Conservation (phyloP, 2,113 vertebrate genomes). For the Panthera uncia region DNA sequence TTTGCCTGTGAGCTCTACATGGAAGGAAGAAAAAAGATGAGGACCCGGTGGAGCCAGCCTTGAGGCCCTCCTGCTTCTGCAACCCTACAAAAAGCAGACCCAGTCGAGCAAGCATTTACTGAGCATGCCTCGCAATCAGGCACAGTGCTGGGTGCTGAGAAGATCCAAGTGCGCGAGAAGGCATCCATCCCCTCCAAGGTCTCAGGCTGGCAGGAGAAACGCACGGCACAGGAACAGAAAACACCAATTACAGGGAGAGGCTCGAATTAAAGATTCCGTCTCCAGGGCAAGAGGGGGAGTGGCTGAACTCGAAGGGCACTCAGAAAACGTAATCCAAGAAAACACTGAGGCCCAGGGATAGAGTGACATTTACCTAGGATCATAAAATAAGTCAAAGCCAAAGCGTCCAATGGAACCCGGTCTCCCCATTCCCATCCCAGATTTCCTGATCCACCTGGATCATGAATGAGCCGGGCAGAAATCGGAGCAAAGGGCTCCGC, state of each 20-base stretch:
- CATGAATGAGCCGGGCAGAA: background rate
- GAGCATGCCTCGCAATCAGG: background rate
- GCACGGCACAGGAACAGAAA: fast-evolving
- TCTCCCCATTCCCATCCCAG: background rate
- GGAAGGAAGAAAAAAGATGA: background rate
- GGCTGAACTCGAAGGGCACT: background rate
- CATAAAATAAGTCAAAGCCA: background rate
- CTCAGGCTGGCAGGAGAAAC: background rate
- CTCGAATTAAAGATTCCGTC: background rate
- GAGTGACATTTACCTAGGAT: background rate
- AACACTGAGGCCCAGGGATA: background rate
- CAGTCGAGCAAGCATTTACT: background rate
- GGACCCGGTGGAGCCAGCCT: background rate
- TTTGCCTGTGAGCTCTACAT: background rate
- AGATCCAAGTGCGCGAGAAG: background rate
- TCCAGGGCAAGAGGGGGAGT: background rate
- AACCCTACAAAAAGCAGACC: background rate
- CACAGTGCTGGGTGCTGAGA: background rate
- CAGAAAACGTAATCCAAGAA: background rate
- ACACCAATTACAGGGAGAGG: background rate
- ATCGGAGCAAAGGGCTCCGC: background rate
- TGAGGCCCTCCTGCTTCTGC: background rate
- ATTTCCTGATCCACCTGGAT: background rate
- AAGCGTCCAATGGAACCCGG: background rate
- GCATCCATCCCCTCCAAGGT: background rate